These are phyloP conservation scores for Parauchenoglanis punctatus DNA, from an alignment of 2,797 vertebrate genomes.

Conservation along the genomic window DNA sequence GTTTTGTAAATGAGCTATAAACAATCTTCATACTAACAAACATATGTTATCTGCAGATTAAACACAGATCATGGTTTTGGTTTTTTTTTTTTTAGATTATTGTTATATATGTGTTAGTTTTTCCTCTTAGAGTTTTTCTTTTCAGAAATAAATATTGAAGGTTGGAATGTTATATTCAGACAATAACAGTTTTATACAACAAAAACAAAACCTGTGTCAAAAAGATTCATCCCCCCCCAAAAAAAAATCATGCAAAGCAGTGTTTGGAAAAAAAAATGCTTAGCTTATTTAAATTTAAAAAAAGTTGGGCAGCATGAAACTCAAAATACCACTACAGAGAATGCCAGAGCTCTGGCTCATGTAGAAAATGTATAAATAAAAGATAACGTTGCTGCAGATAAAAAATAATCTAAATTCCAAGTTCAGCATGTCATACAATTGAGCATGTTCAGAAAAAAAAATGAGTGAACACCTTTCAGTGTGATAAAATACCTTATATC, in stretches of 20 bases:
- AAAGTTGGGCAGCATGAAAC: not conserved
- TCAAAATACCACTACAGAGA: not conserved
- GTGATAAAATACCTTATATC: slow-evolving; percentile 6
- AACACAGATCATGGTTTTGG: not conserved
- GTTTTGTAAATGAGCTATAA: not conserved
- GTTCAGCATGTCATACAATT: not conserved
- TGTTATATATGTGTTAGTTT: not conserved
- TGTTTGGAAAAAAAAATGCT: too few species aligned
- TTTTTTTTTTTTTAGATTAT: not conserved
- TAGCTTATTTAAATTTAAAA: not conserved
- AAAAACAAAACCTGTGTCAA: not conserved
- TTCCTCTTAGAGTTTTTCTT: not conserved
- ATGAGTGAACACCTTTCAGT: not conserved
- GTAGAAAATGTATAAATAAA: slow-evolving; percentile 17
- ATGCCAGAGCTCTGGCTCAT: not conserved
- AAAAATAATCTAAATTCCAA: not conserved
- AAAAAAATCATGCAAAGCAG: not conserved
- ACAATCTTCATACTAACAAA: not conserved
- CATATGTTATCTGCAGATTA: not conserved
- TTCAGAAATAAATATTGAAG: not conserved
- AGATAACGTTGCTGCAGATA: not conserved
- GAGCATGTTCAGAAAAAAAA: not conserved
- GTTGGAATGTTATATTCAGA: not conserved
- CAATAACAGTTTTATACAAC: not conserved
- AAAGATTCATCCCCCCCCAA: not conserved